A percentile compares a stretch with the other conserved stretches of the same genome.
These are phyloP conservation scores for Apocheima hispidaria DNA, from an alignment of 2,888 invertebrate genomes.

Conservation along the genomic window DNA sequence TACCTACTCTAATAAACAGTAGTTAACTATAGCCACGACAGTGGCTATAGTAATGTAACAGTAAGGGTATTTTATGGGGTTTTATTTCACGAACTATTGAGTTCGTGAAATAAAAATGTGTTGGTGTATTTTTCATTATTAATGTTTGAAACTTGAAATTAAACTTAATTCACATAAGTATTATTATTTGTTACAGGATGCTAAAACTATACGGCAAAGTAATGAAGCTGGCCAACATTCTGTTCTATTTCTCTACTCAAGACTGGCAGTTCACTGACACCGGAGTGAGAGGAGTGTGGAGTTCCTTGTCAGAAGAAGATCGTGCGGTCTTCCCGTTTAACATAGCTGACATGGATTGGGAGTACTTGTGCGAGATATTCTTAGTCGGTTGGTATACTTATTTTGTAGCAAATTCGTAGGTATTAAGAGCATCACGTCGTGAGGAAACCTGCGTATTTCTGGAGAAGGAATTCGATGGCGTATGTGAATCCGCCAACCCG, in stretches of 20 bases:
- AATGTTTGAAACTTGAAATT: neutral
- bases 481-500: too few species aligned
- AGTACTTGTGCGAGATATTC: conserved; percentile 76
- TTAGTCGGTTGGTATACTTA: conserved; percentile 72
- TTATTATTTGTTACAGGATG: conserved; percentile 83
- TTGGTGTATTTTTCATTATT: too few species aligned
- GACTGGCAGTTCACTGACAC: conserved; percentile 91
- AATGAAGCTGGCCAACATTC: conserved; percentile 89
- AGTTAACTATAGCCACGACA: too few species aligned
- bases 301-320: conserved; percentile 85
- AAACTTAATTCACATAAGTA: neutral
- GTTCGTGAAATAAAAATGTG: too few species aligned
- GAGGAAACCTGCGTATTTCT: too few species aligned
- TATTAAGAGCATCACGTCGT: too few species aligned
- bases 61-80: too few species aligned
- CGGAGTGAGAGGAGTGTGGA: conserved; percentile 87
- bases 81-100: too few species aligned
- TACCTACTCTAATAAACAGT: too few species aligned
- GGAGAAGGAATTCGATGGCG: too few species aligned
- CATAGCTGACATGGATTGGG: conserved; percentile 91
- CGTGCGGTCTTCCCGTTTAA: conserved; percentile 90
- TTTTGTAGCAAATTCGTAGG: too few species aligned
- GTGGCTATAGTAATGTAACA: too few species aligned
- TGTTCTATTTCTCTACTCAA: conserved; percentile 92
- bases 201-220: conserved; percentile 91